phyloP scores from a whole-genome alignment of 2,113 vertebrate genomes.

The Ramphastos sulfuratus region DNA sequence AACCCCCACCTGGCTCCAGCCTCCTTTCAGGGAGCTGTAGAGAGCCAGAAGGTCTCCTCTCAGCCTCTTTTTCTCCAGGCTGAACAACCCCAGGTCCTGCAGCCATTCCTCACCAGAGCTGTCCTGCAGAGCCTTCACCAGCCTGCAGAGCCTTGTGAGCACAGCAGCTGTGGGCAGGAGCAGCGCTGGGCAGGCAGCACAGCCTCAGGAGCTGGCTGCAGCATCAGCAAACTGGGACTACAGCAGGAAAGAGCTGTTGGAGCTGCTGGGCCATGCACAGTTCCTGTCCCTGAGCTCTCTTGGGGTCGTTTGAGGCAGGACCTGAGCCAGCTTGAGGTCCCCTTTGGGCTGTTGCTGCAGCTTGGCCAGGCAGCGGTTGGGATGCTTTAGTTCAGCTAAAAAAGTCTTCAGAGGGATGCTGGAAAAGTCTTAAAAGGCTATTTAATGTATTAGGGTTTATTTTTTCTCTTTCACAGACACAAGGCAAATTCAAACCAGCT shows the following conservation, averaged over 20 bases:
- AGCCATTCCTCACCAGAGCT: background rate
- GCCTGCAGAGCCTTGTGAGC: background rate
- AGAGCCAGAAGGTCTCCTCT: background rate
- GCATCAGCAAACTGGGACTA: background rate
- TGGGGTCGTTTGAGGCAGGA: background rate
- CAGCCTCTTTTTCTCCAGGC: background rate
- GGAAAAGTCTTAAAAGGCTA: slow-evolving; percentile 34
- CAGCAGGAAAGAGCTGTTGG: background rate
- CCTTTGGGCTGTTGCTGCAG: background rate
- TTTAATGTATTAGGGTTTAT: background rate
- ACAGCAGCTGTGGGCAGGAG: too few relatives aligned
- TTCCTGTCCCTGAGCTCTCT: background rate
- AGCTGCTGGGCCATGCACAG: background rate
- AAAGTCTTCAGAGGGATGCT: background rate
- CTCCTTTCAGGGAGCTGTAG: too few relatives aligned
- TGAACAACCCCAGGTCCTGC: background rate
- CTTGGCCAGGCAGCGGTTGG: background rate
- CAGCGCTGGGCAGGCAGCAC: background rate
- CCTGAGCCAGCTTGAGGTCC: background rate
- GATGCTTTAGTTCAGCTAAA: background rate
- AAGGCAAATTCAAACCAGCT: slow-evolving; percentile 59
- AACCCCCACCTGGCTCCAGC: too few relatives aligned
- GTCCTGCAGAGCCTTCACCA: too few relatives aligned
- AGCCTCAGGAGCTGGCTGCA: background rate
- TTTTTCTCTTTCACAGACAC: background rate